A percentile compares a stretch with the other conserved stretches of the same genome.
These are phyloP conservation scores for Cryptocephalus moraei DNA, from an alignment of 2,888 invertebrate genomes.

Conservation along the genomic window DNA sequence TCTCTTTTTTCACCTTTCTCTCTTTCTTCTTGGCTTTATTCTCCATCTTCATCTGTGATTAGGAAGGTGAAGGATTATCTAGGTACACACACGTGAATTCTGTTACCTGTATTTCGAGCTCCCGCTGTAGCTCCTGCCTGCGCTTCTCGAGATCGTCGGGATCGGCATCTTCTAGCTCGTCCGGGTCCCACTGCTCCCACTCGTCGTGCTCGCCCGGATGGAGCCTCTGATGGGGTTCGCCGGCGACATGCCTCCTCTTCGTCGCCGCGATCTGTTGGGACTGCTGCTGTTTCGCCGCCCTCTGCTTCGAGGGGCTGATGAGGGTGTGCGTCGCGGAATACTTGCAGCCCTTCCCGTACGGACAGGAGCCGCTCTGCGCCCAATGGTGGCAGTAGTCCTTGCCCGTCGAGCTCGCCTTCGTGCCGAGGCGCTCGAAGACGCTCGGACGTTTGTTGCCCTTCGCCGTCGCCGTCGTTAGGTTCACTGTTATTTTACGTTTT, in stretches of 20 bases:
- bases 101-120: conserved; percentile 52
- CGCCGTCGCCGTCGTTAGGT: conserved; percentile 42
- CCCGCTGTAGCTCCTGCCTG: conserved; percentile 62
- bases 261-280: conserved; percentile 21
- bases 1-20: conserved; percentile 55
- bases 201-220: conserved; percentile 41
- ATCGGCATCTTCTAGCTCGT: conserved; percentile 70
- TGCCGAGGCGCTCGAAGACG: conserved; percentile 75
- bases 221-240: conserved; percentile 25
- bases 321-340: conserved; percentile 63
- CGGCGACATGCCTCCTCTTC: conserved; percentile 16
- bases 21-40: conserved; percentile 58
- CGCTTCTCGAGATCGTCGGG: conserved; percentile 69
- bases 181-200: conserved; percentile 69
- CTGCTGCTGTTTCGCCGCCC: conserved; percentile 56
- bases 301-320: conserved; percentile 65
- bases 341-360: conserved; percentile 69
- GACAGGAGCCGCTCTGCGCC: conserved; percentile 67
- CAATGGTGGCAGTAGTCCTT: conserved; percentile 66
- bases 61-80: not conserved
- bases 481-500: conserved; percentile 69
- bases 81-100: conserved; percentile 49
- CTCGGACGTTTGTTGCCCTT: conserved; percentile 57
- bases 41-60: conserved; percentile 59
- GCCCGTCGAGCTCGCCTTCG: conserved; percentile 45